phyloP scores from a whole-genome alignment of 2,888 invertebrate species.

The Ophioninae sp. region DNA sequence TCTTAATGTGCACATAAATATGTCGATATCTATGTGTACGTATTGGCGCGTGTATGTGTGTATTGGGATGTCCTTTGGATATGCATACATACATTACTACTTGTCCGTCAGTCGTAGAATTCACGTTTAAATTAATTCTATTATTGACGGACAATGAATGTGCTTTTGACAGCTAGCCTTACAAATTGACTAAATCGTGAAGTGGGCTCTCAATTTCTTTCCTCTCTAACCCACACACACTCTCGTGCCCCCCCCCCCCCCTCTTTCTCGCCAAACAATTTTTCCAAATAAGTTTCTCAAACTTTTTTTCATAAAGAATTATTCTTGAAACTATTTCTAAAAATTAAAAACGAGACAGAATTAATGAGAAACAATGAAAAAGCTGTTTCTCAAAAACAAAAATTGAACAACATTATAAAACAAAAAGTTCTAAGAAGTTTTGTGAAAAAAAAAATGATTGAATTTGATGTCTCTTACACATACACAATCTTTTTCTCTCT shows the following conservation, averaged over 20 bases:
- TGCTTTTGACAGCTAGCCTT: neutral
- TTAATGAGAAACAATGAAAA: no score
- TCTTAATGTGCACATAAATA: neutral
- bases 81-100: neutral
- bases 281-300: no score
- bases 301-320: no score
- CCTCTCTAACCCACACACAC: neutral
- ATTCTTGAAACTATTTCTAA: no score
- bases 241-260: neutral
- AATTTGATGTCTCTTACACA: no score
- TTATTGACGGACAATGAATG: neutral
- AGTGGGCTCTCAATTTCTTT: neutral
- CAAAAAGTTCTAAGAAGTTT: no score
- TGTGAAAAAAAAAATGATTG: no score
- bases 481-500: no score
- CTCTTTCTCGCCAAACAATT: no score
- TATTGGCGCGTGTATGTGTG: neutral
- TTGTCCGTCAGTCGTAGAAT: neutral
- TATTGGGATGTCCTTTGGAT: neutral
- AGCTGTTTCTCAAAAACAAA: no score
- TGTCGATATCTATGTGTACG: neutral
- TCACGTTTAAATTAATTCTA: neutral
- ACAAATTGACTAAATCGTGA: neutral
- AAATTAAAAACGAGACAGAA: neutral
- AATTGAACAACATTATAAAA: no score